Conservation (phyloP, 1,140 invertebrate genomes). For the Telenomus remus region DNA sequence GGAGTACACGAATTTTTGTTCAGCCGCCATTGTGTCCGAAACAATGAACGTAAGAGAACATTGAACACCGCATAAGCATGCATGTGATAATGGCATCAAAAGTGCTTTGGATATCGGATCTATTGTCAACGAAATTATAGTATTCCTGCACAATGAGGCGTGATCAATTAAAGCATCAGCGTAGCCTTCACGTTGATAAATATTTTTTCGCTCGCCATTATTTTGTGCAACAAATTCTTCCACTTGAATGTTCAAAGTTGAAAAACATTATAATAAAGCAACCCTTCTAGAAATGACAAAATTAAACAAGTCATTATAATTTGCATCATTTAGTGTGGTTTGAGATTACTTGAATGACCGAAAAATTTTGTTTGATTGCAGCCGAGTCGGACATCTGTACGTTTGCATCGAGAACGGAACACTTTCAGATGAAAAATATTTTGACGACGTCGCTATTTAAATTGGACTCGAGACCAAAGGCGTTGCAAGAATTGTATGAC, state of each 20-base stretch:
- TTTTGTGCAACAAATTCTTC: too few species aligned
- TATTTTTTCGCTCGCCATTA: too few species aligned
- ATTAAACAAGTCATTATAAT: too few species aligned
- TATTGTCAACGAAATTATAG: constrained; percentile 40
- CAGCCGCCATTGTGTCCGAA: constrained; percentile 51
- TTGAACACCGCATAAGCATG: constrained; percentile 32
- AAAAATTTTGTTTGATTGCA: constrained; percentile 75
- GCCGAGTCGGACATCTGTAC: constrained; percentile 90
- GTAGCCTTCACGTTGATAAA: constrained; percentile 1
- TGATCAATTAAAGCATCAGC: constrained; percentile 34
- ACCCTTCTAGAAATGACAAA: too few species aligned
- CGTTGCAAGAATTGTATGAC: constrained; percentile 84
- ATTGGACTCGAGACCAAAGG: constrained; percentile 79
- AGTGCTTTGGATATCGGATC: constrained; percentile 42
- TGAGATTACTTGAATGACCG: constrained; percentile 4
- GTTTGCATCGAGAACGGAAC: constrained; percentile 84
- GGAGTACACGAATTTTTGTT: constrained; percentile 35
- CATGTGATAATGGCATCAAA: constrained; percentile 54
- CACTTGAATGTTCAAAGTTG: too few species aligned
- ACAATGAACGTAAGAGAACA: constrained; percentile 52
- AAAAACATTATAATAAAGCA: too few species aligned
- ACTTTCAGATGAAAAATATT: constrained; percentile 81
- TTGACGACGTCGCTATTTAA: constrained; percentile 82
- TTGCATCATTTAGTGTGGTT: too few species aligned
- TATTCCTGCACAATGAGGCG: constrained; percentile 23